Conservation (phyloP, 2,113 vertebrate species). For the Corvus cornix region DNA sequence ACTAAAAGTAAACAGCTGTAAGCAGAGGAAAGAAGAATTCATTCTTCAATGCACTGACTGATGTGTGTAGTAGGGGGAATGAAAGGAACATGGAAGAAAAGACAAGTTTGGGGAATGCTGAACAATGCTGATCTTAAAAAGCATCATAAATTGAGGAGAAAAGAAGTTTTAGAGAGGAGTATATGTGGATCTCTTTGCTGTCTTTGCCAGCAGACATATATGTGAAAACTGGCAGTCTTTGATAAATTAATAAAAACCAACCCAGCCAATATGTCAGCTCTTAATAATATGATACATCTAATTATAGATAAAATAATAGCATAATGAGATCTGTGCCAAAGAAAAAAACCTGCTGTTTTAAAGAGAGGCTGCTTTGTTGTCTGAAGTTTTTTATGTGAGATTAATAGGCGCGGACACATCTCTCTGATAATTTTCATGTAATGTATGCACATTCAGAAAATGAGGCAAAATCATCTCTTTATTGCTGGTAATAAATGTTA, state of each 20-base stretch:
- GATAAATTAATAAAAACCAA: neutral
- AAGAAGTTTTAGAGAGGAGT: neutral
- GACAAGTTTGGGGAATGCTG: neutral
- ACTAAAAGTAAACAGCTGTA: neutral
- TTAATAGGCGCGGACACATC: neutral
- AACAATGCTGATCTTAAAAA: neutral
- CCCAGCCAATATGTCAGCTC: neutral
- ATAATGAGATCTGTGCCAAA: neutral
- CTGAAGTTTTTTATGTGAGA: neutral
- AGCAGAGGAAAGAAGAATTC: neutral
- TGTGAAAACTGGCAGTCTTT: neutral
- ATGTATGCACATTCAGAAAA: neutral
- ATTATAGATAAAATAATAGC: neutral
- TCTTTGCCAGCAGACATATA: neutral
- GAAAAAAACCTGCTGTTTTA: neutral
- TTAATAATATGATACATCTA: neutral
- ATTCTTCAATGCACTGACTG: neutral
- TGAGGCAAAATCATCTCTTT: neutral
- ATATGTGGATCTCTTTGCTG: neutral
- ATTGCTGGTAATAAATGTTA: neutral
- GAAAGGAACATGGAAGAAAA: neutral
- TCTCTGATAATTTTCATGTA: neutral
- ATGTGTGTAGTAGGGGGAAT: neutral
- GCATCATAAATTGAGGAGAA: neutral
- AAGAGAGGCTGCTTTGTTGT: neutral